These are phyloP conservation scores for Prionailurus bengalensis DNA, from an alignment of 2,113 vertebrate species.

Conservation along the genomic window DNA sequence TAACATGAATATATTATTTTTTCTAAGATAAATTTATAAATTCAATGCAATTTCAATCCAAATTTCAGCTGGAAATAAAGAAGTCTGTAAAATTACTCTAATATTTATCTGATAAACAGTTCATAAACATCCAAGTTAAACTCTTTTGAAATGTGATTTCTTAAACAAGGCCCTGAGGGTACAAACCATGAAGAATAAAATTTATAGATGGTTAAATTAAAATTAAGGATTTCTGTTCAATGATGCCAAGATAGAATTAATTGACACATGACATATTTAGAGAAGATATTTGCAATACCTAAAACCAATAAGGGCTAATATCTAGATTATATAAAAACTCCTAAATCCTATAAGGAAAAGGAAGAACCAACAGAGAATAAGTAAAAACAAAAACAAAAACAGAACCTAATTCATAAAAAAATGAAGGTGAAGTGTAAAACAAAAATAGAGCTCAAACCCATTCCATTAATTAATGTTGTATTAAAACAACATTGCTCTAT, in stretches of 20 bases:
- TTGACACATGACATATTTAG: not conserved
- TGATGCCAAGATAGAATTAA: not conserved
- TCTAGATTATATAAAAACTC: not conserved
- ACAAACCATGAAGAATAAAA: not conserved
- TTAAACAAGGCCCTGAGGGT: not conserved
- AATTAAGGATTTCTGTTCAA: not conserved
- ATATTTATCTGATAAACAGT: not conserved
- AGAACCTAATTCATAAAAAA: not conserved
- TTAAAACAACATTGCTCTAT: not conserved
- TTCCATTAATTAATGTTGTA: not conserved
- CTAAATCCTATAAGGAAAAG: not conserved
- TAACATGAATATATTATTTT: not conserved
- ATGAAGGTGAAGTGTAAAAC: not conserved
- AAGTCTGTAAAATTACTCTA: not conserved
- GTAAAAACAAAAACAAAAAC: not conserved
- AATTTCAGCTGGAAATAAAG: not conserved
- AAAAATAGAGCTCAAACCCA: not conserved
- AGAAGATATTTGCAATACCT: not conserved
- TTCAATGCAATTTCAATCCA: not conserved
- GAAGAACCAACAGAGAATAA: not conserved
- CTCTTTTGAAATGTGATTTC: not conserved
- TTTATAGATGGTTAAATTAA: not conserved
- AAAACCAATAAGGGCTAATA: not conserved
- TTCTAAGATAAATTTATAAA: not conserved
- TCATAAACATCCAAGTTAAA: not conserved